Base-by-base conservation (phyloP, 2,888 invertebrate species). In the Anthoptus insignis region DNA sequence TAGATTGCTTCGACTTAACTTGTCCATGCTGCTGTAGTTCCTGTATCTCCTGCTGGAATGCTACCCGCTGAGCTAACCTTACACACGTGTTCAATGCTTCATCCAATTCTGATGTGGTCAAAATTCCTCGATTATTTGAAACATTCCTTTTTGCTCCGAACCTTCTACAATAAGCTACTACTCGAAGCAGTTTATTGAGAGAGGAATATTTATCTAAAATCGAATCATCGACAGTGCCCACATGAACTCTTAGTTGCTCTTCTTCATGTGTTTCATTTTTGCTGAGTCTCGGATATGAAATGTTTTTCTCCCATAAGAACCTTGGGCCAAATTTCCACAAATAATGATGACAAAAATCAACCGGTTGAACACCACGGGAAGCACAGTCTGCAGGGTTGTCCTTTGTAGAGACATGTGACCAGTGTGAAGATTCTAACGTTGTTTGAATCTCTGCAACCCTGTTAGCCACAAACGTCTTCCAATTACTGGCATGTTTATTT, bases 131-230 rank as follows among this genome's bases (percentile, higher is more conserved):
- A 47, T 2, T 14, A 49, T 3, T 27, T n/a, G 11, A 14, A 32
- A 4, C 22, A 14, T 34, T 21, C 22, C 11, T 39, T 13, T 16
- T 34, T 34, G 24, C 45, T 1, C 53, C 21, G 21, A 63, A 49
- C n/a, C 63, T 21, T 32, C 56, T 49, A 14, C 63, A 63, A 47
- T 56, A 56, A 19, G 64, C 57, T 22, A 64, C 34, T 14, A 64
- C 52, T 7, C 64, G 57, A 21, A 57, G 97, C 98, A 83, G 98
- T 98, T 2, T 98, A 98, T 57, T 19, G n/a, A 64, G 64, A 29
- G 57, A 64, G 2, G 64, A 64, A 22, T 93, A 94, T 42, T 98
- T 64, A 22, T 39, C 29, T 1, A 50, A 14, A 19, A 64, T 29
- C 4, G 19, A 27, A 9, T 64, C 57, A 1, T 50, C 57, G 11